phyloP scores from a whole-genome alignment of 2,797 vertebrate genomes.

The Microhierax caerulescens region DNA sequence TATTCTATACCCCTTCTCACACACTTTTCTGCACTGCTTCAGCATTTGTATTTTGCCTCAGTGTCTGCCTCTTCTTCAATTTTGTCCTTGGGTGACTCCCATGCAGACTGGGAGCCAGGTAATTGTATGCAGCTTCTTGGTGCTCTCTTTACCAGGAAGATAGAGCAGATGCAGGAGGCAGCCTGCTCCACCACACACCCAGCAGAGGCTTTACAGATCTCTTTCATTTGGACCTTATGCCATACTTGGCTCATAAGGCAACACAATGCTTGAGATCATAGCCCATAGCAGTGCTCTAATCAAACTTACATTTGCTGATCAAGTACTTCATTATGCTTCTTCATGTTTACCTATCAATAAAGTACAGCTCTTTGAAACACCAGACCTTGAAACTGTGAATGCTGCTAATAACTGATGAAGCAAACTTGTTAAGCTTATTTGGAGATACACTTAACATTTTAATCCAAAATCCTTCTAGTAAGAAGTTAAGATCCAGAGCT shows the following conservation, averaged over 20 bases:
- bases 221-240: neutral
- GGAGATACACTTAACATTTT: neutral
- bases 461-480: neutral
- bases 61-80: neutral
- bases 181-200: neutral
- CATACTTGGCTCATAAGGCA: neutral
- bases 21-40: neutral
- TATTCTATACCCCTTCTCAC: neutral
- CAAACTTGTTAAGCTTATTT: neutral
- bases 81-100: neutral
- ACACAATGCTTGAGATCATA: neutral
- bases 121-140: neutral
- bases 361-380: neutral
- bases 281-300: neutral
- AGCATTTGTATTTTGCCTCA: neutral
- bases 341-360: neutral
- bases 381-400: neutral
- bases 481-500: neutral
- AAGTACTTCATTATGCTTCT: neutral
- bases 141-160: neutral
- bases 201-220: neutral
- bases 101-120: fast-evolving
- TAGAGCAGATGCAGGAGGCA: neutral
- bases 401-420: neutral
- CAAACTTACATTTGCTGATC: fast-evolving